phyloP scores from a whole-genome alignment of 2,797 vertebrate species.

The Hypotaenidia okinawae region DNA sequence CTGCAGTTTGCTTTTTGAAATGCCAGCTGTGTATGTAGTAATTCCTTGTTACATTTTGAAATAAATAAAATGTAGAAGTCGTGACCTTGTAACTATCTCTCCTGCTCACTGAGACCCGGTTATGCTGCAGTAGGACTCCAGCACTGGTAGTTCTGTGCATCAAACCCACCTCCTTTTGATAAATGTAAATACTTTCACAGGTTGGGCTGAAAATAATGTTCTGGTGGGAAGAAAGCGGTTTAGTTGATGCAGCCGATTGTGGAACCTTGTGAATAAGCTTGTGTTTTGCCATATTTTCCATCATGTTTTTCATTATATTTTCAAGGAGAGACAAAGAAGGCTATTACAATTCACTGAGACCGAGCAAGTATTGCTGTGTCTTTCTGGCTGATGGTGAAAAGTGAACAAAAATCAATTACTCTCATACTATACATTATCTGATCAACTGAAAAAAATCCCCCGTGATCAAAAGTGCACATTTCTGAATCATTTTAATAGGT shows the following conservation, averaged over 20 bases:
- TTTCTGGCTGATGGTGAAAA: not conserved
- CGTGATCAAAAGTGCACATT: not conserved
- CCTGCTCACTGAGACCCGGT: not conserved
- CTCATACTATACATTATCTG: not conserved
- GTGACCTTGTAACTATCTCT: conserved; percentile 69
- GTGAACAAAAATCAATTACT: not conserved
- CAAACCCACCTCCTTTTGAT: not conserved
- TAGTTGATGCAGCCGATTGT: not conserved
- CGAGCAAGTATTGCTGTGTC: not conserved
- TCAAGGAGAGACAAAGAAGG: conserved; percentile 43
- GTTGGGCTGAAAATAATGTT: not conserved
- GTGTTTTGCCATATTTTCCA: conserved; percentile 18
- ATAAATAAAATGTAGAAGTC: conserved; percentile 47
- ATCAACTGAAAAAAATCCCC: not conserved
- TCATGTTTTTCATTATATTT: conserved; percentile 19
- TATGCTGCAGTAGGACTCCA: conserved; percentile 59
- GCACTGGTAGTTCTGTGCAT: conserved; percentile 38
- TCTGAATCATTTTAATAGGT: not conserved
- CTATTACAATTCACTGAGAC: not conserved
- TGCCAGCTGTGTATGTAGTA: not conserved
- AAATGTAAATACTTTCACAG: conserved; percentile 11
- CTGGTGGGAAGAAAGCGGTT: not conserved
- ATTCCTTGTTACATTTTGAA: conserved; percentile 54
- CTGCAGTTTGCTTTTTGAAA: not conserved
- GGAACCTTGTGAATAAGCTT: conserved; percentile 3